phyloP scores from a whole-genome alignment of 2,888 invertebrate species.

The Odontocerum albicorne region DNA sequence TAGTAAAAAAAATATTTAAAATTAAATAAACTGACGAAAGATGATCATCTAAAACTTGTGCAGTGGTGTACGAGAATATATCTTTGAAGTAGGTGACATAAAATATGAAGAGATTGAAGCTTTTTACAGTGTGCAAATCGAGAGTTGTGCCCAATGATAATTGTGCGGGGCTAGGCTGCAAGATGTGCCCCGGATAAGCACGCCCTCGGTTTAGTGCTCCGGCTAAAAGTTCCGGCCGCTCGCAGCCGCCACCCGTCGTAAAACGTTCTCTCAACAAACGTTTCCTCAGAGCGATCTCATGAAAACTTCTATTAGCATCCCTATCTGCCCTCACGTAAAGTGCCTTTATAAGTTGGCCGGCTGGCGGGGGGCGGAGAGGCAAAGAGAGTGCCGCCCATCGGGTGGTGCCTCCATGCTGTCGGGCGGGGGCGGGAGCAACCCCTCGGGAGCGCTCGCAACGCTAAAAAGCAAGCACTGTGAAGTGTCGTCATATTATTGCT shows the following conservation, averaged over 20 bases:
- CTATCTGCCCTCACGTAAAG: constrained; percentile 34
- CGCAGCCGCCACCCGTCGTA: constrained; percentile 24
- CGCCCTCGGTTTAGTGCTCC: background rate
- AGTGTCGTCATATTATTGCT: constrained; percentile 38
- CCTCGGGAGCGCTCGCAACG: constrained; percentile 23
- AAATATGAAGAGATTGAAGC: no score
- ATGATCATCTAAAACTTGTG: no score
- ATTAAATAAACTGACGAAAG: no score
- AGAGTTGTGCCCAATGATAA: no score
- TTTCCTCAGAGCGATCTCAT: constrained; percentile 35
- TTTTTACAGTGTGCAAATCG: no score
- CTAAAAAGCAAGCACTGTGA: constrained; percentile 36
- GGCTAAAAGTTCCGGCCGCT: constrained; percentile 11
- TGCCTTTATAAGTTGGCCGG: constrained; percentile 25
- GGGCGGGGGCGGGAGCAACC: background rate
- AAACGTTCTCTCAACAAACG: constrained; percentile 36
- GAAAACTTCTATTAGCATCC: constrained; percentile 36
- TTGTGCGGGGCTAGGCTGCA: no score
- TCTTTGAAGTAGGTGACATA: no score
- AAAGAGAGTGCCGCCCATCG: background rate
- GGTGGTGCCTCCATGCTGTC: background rate
- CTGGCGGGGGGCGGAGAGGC: no score
- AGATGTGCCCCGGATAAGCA: constrained; percentile 4
- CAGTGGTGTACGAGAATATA: no score
- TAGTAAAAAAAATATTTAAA: no score